phyloP scores from a whole-genome alignment of 2,113 vertebrate species.

The Oryzias woworae region DNA sequence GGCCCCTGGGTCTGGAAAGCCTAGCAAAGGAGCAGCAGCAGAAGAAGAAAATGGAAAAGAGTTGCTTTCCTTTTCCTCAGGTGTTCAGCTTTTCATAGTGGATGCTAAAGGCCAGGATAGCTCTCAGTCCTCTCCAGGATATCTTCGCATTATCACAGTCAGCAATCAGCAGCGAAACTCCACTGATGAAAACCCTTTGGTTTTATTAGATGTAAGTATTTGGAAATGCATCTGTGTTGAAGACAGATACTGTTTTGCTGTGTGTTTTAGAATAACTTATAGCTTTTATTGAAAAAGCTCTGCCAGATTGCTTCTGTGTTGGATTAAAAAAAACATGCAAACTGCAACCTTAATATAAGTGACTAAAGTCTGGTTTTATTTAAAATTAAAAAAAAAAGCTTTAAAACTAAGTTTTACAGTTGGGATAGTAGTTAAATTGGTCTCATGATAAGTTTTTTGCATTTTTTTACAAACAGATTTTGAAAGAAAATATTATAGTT shows the following conservation, averaged over 20 bases:
- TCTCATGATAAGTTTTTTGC: no score
- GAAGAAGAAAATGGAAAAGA: constrained; percentile 69
- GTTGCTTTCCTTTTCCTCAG: constrained; percentile 85
- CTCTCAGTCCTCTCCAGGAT: constrained; percentile 89
- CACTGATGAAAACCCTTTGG: constrained; percentile 72
- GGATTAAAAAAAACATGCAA: no score
- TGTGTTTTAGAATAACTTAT: background rate
- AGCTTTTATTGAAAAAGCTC: no score
- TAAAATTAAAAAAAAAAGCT: no score
- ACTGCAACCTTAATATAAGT: no score
- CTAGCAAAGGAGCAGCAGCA: constrained; percentile 3
- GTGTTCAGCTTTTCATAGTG: constrained; percentile 95
- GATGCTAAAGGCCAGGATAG: constrained; percentile 88
- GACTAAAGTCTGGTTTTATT: no score
- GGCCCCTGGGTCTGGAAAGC: constrained; percentile 58
- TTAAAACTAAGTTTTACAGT: no score
- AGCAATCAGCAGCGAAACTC: constrained; percentile 67
- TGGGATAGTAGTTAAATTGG: no score
- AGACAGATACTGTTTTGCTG: background rate
- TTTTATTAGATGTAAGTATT: constrained; percentile 88
- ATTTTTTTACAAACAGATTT: no score
- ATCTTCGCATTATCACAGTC: constrained; percentile 85
- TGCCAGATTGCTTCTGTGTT: no score
- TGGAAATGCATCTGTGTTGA: background rate
- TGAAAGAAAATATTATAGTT: no score